These are phyloP conservation scores for Leptopilina myrica DNA, from an alignment of 2,888 invertebrate genomes.

Conservation along the genomic window DNA sequence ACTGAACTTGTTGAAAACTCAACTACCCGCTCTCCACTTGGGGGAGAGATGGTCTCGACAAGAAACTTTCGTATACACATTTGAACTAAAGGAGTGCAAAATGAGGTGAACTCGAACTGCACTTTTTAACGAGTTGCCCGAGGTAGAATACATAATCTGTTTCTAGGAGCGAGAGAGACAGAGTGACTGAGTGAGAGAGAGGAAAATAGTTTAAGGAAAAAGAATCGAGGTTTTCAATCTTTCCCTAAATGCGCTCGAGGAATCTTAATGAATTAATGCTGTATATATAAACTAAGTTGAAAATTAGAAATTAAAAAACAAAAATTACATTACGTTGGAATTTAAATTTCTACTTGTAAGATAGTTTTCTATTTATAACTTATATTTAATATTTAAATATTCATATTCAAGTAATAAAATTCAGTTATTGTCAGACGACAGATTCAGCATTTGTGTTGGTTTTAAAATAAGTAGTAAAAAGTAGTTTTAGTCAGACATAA, in stretches of 20 bases:
- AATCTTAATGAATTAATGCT: neutral
- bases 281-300: neutral
- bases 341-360: no score
- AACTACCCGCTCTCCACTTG: slow-evolving; percentile 5
- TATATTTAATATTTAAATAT: no score
- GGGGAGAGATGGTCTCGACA: slow-evolving; percentile 9
- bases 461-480: no score
- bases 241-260: slow-evolving; percentile 13
- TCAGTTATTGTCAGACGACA: no score
- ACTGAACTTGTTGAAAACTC: slow-evolving; percentile 26
- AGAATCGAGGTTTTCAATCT: slow-evolving; percentile 27
- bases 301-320: neutral
- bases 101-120: slow-evolving; percentile 61
- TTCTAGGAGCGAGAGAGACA: neutral
- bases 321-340: no score
- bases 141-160: slow-evolving; percentile 23
- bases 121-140: slow-evolving; percentile 64
- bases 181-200: neutral
- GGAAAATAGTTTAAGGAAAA: slow-evolving; percentile 19
- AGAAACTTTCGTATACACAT: slow-evolving; percentile 36
- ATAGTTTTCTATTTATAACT: no score
- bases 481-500: no score
- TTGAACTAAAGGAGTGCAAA: slow-evolving; percentile 59
- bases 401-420: no score
- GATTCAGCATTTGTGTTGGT: no score